Base-by-base conservation (phyloP, 2,888 invertebrate species). In the Epinotia brunnichana region DNA sequence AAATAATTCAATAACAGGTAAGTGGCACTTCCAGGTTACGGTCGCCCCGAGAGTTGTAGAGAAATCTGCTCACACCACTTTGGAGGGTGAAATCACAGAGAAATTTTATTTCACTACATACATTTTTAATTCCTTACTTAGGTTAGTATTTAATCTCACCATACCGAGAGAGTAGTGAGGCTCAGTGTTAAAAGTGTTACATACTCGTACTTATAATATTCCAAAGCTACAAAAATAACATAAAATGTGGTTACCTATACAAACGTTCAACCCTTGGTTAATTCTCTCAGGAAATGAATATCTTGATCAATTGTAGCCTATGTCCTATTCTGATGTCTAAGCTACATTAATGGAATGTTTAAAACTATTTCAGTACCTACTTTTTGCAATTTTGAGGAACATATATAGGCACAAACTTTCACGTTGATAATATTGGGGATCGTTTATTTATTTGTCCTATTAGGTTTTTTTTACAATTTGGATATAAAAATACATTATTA, bases 1-100 rank as follows among this genome's bases (percentile, higher is more conserved):
- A 90, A 92, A 93, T 91, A 90, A 92, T 93, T 91, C 90, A 92
- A 85, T 84, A 90, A 90, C 91, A 87, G 88, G 90, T 92, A 92
- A 92, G 91, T 90, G 91, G 89, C 86, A 88, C 85, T 90, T 85
- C 79, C 85, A 82, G 83, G 86, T 91, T 90, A 92, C 85, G 89
- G 86, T 81, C 90, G 88, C 85, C 84, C 75, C 13, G 88, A 88
- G 90, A 85, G 79, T 75, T 70, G 76, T 81, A 78, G 81, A 82
- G 83, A 83, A 87, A 84, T 86, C 83, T 77, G 80, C 82, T 81
- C 85, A 76, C 82, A 78, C 81, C 82, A 82, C 82, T 85, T 82
- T 74, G 72, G 76, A 74, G 82, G 82, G 83, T 80, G 80, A 85
- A 88, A 89, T 89, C 87, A 86, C 85, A 79, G 80, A 83, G 82